These are phyloP conservation scores for Neolamprologus variostigma DNA, from an alignment of 2,113 vertebrate species.

Conservation along the genomic window DNA sequence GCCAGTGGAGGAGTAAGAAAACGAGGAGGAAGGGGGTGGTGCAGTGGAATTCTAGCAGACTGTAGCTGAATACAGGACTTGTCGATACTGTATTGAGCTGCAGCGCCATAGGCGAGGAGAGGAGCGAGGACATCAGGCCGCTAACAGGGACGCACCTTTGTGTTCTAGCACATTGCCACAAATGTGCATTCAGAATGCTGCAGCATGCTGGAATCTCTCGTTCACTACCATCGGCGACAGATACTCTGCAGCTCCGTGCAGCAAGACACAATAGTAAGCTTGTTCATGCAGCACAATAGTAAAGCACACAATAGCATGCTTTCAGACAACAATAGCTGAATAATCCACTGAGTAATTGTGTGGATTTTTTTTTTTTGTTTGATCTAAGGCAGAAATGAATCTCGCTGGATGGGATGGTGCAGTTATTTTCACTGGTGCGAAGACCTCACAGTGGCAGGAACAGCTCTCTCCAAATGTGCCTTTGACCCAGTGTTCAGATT, in stretches of 20 bases:
- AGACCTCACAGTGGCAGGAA: constrained; percentile 1
- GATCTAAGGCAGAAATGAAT: not conserved
- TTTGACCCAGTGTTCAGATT: constrained; percentile 51
- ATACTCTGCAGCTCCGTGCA: constrained; percentile 6
- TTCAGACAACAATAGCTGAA: constrained; percentile 43
- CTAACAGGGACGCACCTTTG: not conserved
- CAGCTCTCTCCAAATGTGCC: constrained; percentile 24
- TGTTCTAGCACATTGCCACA: not conserved
- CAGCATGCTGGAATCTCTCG: not conserved
- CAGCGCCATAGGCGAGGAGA: not conserved
- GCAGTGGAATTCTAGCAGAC: constrained; percentile 59
- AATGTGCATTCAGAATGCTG: not conserved
- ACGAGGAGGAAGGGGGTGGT: constrained; percentile 19
- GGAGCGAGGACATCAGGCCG: not conserved
- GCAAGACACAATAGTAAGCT: constrained; percentile 17
- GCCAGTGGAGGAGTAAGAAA: not conserved
- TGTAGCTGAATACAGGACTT: constrained; percentile 23
- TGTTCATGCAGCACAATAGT: not conserved
- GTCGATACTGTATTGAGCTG: constrained; percentile 56
- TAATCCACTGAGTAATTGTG: constrained; percentile 34
- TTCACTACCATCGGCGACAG: constrained; percentile 6
- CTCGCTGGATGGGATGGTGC: not conserved
- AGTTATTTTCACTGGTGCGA: not conserved
- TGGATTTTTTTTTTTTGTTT: not conserved
- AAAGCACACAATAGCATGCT: constrained; percentile 1